Percentiles rank a stretch among this genome's conserved stretches.
phyloP scores from a whole-genome alignment of 2,797 vertebrate species.

The Labroides dimidiatus region DNA sequence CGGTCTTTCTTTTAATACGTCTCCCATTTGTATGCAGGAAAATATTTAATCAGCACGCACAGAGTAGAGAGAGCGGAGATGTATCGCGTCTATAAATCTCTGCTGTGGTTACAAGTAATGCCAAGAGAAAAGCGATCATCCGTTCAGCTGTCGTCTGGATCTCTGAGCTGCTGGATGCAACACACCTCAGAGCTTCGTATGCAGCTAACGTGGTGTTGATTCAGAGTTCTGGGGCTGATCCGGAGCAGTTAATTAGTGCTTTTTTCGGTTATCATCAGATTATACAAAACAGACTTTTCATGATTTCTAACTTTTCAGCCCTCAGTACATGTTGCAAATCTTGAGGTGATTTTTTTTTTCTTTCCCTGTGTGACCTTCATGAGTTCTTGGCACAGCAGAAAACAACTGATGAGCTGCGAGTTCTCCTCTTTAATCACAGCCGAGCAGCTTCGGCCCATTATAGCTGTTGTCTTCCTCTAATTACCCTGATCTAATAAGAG shows the following conservation, averaged over 20 bases:
- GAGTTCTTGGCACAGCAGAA: constrained; percentile 27
- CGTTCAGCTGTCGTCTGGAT: background rate
- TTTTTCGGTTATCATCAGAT: constrained; percentile 33
- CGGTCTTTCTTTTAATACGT: background rate
- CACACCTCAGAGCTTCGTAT: background rate
- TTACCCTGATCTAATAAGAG: constrained; percentile 80
- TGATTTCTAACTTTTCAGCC: background rate
- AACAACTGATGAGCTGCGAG: constrained; percentile 34
- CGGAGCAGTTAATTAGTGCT: constrained; percentile 33
- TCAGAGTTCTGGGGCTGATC: constrained; percentile 21
- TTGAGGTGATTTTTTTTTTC: constrained; percentile 10
- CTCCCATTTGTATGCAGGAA: background rate
- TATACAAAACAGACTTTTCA: constrained; percentile 17
- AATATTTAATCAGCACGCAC: background rate
- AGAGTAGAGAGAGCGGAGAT: no score
- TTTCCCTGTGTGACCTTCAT: constrained; percentile 46
- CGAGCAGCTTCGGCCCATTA: constrained; percentile 60
- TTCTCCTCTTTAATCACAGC: constrained; percentile 67
- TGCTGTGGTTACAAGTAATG: background rate
- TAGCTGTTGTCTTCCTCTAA: constrained; percentile 75
- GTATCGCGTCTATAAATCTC: background rate
- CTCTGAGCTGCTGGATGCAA: background rate
- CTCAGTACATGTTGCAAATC: background rate
- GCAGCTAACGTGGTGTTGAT: constrained; percentile 1
- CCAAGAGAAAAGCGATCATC: background rate